Percentiles rank a stretch among this genome's conserved stretches.
phyloP scores from a whole-genome alignment of 2,888 invertebrate genomes.

The Lamellibrachia columna region DNA sequence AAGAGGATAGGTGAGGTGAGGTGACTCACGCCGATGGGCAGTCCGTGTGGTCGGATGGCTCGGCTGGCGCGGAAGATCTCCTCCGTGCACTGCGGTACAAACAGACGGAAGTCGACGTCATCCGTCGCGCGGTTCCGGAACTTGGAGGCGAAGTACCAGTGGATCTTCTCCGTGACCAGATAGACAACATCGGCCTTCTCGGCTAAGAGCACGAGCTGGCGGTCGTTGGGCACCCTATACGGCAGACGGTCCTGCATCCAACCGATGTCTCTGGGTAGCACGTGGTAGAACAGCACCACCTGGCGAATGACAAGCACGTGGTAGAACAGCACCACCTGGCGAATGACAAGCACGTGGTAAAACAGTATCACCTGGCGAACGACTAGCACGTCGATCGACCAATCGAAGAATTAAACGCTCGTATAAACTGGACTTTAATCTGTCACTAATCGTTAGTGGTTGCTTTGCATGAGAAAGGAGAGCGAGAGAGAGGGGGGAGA shows the following conservation, averaged over 20 bases:
- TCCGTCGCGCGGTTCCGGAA: conserved; percentile 38
- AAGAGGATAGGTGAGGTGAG: too few species aligned
- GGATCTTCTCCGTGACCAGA: conserved; percentile 41
- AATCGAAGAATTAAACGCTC: too few species aligned
- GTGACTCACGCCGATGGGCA: not conserved
- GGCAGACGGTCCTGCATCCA: conserved; percentile 33
- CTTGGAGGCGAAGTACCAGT: conserved; percentile 40
- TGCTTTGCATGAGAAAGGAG: not conserved
- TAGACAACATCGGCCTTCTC: conserved; percentile 41
- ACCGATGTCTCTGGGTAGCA: conserved; percentile 38
- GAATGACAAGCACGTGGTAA: not conserved
- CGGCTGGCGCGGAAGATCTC: conserved; percentile 36
- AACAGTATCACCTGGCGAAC: conserved; percentile 36
- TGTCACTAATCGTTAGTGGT: not conserved
- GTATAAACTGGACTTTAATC: not conserved
- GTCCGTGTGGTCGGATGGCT: not conserved
- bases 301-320: conserved; percentile 24
- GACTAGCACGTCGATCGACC: not conserved
- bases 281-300: conserved; percentile 43
- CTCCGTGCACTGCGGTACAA: conserved; percentile 38
- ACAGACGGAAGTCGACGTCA: conserved; percentile 39
- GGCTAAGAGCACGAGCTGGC: conserved; percentile 34
- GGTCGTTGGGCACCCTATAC: conserved; percentile 31
- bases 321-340: conserved; percentile 35
- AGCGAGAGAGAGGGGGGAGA: too few species aligned